Percentiles rank a stretch among this genome's conserved stretches.
phyloP scores from a whole-genome alignment of 2,797 vertebrate genomes.

The Pitangus sulphuratus region DNA sequence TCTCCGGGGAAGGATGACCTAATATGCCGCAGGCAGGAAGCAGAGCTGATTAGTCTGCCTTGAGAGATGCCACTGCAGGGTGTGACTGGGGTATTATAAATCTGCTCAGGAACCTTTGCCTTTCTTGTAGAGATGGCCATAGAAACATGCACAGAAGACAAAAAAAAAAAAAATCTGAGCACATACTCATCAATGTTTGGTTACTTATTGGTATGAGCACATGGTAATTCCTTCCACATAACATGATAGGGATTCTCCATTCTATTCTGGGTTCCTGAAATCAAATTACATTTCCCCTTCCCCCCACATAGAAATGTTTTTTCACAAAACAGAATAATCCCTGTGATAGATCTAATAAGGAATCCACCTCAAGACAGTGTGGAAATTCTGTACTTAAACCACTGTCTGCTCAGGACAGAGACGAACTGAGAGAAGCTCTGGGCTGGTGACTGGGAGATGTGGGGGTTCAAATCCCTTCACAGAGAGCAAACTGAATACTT shows the following conservation, averaged over 20 bases:
- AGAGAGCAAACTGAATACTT: neutral
- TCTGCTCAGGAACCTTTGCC: neutral
- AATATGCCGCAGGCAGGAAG: conserved; percentile 37
- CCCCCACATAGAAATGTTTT: neutral
- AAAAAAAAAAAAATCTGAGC: neutral
- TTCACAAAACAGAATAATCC: neutral
- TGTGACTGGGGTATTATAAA: neutral
- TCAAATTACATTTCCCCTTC: neutral
- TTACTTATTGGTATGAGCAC: neutral
- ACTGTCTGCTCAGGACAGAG: neutral
- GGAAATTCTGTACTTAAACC: neutral
- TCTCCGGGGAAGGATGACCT: conserved; percentile 6
- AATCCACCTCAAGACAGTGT: neutral
- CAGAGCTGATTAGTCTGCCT: conserved; percentile 4
- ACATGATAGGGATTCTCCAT: neutral
- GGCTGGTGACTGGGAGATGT: neutral
- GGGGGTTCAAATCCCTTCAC: neutral
- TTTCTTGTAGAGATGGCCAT: neutral
- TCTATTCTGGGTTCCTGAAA: neutral
- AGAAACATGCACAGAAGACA: neutral
- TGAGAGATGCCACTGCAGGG: neutral
- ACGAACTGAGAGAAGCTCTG: neutral
- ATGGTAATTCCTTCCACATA: neutral
- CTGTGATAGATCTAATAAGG: neutral
- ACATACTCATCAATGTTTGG: neutral